Percentiles rank a stretch among this genome's conserved stretches.
Conservation (phyloP, 2,797 vertebrate genomes). For the Gallinago nigripennis region DNA sequence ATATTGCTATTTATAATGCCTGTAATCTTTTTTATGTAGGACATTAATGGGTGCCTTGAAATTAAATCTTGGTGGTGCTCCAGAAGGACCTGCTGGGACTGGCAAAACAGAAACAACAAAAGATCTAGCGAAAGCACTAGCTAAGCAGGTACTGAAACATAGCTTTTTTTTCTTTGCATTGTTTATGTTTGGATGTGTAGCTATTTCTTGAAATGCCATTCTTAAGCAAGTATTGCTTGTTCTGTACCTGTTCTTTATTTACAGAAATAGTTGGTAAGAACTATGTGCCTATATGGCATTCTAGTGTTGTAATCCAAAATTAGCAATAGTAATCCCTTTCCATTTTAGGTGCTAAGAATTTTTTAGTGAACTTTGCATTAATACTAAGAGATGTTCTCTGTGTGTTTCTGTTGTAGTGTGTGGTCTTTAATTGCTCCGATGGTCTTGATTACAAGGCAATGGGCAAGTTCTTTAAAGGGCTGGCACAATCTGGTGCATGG, state of each 20-base stretch:
- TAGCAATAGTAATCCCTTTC: background rate
- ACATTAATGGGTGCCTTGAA: slow-evolving; percentile 95
- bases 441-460: slow-evolving; percentile 96
- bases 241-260: background rate
- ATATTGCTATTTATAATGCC: background rate
- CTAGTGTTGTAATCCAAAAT: background rate
- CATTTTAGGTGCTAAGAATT: background rate
- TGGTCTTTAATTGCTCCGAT: slow-evolving; percentile 96
- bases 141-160: slow-evolving; percentile 87
- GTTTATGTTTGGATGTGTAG: background rate
- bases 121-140: slow-evolving; percentile 95
- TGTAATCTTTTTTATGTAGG: slow-evolving; percentile 69
- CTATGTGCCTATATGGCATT: background rate
- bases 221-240: background rate
- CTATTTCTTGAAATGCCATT: background rate
- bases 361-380: background rate
- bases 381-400: background rate
- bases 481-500: slow-evolving; percentile 94
- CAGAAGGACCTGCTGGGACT: slow-evolving; percentile 95
- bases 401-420: slow-evolving; percentile 80
- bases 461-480: slow-evolving; percentile 96
- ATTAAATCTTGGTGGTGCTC: slow-evolving; percentile 91
- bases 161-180: background rate
- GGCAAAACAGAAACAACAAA: slow-evolving; percentile 97
- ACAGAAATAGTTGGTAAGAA: background rate